Conservation (phyloP, 2,888 invertebrate genomes). For the Macrosoma leucophasiata region DNA sequence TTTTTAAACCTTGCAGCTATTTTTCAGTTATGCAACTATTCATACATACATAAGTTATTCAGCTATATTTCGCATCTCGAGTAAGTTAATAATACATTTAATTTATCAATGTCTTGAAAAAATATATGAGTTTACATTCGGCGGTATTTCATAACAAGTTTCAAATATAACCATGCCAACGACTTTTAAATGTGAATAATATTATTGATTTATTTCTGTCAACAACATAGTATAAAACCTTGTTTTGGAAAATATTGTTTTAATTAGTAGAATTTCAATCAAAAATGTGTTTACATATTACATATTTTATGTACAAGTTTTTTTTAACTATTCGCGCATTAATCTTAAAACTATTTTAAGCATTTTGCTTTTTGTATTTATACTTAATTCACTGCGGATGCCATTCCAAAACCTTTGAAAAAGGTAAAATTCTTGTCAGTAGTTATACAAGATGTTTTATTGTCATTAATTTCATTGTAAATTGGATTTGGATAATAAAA, state of each 20-base stretch:
- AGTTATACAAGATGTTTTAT: constrained; percentile 55
- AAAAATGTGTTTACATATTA: neutral
- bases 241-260: no score
- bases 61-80: no score
- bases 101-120: no score
- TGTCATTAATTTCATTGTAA: constrained; percentile 64
- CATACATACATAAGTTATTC: neutral
- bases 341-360: constrained; percentile 9
- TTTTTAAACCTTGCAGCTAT: constrained; percentile 9
- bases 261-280: neutral
- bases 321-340: constrained; percentile 2
- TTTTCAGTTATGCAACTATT: constrained; percentile 6
- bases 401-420: constrained; percentile 72
- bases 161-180: no score
- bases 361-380: constrained; percentile 28
- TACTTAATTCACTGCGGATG: constrained; percentile 51
- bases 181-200: no score
- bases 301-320: constrained; percentile 12
- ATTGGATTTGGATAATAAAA: constrained; percentile 66
- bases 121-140: no score
- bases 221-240: no score
- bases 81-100: no score
- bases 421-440: constrained; percentile 74
- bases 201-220: constrained; percentile 1
- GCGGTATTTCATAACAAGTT: no score